Base-by-base conservation (phyloP, 2,797 vertebrate species). In the Liparis tanakae region DNA sequence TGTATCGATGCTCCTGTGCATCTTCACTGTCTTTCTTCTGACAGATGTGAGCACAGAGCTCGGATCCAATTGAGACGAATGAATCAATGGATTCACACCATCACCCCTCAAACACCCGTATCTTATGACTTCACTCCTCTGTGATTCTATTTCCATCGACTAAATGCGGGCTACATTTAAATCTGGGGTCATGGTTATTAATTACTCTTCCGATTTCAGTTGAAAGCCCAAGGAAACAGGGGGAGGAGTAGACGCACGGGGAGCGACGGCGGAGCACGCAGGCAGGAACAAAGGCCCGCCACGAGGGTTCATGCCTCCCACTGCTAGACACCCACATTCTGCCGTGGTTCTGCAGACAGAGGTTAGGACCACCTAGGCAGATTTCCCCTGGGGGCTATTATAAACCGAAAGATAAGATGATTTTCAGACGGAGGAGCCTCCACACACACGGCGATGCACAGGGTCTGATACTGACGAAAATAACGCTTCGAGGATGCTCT, bases 351-450 rank as follows among this genome's bases (percentile, higher is more conserved):
- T 81, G 83, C 84, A 78, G 85, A 78, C 83, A 78, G 87, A 87
- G 89, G 89, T 92, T 89, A 91, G 86, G 90, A 93, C 91, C 91
- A 91, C 91, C 88, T 80, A 89, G 87, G 88, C 84, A 91, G 89
- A 90, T 92, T 91, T 92, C 92, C 89, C 92, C 79, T 6, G 86
- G 86, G 89, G 83, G 87, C 89, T 82, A 88, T 92, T 87, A 90
- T 89, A 64, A 59, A 87, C 80, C 20, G 51, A 75, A 84, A 90
- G 89, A 93, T 91, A 74, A 92, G 94, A 93, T 91, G 84, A 89
- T 93, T 91, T 87, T 89, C 88, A 86, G 87, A 89, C 79, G 69
- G 81, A 72, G 64, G 60, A 77, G 85, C 86, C 81, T 87, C 63
- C 78, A 79, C 76, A 69, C 70, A 63, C 82, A 70, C 80, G 76